Conservation (phyloP, 2,113 vertebrate species). For the Phalacrocorax pelagicus region DNA sequence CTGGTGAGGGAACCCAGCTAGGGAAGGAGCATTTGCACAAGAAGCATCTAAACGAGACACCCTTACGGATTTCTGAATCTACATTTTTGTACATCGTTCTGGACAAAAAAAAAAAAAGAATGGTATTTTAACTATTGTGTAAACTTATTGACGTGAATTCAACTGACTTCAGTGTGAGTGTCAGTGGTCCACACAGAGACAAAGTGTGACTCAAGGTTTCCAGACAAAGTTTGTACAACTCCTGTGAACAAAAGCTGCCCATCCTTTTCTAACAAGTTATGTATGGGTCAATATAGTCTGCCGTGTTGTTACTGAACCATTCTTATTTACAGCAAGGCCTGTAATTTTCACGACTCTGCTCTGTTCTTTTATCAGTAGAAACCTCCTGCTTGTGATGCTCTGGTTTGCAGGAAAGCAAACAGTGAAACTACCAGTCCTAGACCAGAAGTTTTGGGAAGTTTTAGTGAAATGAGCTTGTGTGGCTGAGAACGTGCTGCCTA, state of each 20-base stretch:
- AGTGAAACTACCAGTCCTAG: background rate
- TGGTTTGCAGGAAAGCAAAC: background rate
- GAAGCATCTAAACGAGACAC: background rate
- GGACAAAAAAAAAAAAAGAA: background rate
- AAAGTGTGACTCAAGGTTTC: background rate
- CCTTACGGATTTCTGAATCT: background rate
- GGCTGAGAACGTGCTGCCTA: background rate
- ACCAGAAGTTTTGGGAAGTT: background rate
- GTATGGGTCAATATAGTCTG: background rate
- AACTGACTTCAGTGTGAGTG: background rate
- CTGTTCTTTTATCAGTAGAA: background rate
- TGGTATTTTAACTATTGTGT: background rate
- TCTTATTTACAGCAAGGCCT: background rate
- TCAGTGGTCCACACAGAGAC: background rate
- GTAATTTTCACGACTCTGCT: background rate
- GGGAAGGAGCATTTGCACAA: background rate
- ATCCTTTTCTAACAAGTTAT: background rate
- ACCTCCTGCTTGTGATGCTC: background rate
- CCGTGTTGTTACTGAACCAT: background rate
- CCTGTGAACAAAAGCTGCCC: background rate
- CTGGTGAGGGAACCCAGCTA: background rate
- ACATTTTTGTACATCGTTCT: background rate
- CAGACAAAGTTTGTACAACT: background rate
- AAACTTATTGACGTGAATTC: background rate
- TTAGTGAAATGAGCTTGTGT: background rate